phyloP scores from a whole-genome alignment of 2,113 vertebrate species.

The Benitochromis conjunctus region DNA sequence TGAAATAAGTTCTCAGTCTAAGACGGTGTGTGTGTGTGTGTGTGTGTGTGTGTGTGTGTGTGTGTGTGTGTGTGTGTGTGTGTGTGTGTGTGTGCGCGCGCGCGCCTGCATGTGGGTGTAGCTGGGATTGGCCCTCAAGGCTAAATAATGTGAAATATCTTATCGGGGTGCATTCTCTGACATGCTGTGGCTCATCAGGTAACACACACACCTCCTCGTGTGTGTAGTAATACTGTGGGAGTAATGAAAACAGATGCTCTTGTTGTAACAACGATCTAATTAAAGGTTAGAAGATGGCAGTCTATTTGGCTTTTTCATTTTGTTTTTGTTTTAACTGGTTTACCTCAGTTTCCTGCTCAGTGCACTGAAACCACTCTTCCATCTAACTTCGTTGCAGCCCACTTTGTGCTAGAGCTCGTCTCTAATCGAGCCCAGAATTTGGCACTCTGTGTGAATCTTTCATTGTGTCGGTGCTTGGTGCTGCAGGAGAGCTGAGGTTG shows the following conservation, averaged over 20 bases:
- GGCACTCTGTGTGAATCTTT: slow-evolving; percentile 25
- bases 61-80: neutral
- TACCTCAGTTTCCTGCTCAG: neutral
- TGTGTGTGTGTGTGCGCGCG: neutral
- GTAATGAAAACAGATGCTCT: neutral
- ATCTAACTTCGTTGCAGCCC: neutral
- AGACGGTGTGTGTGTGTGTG: neutral
- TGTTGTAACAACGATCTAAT: neutral
- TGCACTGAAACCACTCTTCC: neutral
- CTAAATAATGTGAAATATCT: slow-evolving; percentile 19
- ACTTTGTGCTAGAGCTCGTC: neutral
- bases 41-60: neutral
- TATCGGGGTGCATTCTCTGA: slow-evolving; percentile 49
- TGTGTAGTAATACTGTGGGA: neutral
- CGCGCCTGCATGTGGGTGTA: neutral
- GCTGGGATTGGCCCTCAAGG: neutral
- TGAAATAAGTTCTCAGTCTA: no score
- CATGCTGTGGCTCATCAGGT: slow-evolving; percentile 48
- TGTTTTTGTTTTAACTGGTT: no score
- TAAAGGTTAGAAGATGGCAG: neutral
- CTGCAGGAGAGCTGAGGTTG: slow-evolving; percentile 51
- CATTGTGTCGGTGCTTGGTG: slow-evolving; percentile 51
- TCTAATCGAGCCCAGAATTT: neutral
- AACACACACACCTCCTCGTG: neutral
- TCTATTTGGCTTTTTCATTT: no score